These are phyloP conservation scores for Eriocheir sinensis DNA, from an alignment of 1,140 invertebrate genomes.

Conservation along the genomic window DNA sequence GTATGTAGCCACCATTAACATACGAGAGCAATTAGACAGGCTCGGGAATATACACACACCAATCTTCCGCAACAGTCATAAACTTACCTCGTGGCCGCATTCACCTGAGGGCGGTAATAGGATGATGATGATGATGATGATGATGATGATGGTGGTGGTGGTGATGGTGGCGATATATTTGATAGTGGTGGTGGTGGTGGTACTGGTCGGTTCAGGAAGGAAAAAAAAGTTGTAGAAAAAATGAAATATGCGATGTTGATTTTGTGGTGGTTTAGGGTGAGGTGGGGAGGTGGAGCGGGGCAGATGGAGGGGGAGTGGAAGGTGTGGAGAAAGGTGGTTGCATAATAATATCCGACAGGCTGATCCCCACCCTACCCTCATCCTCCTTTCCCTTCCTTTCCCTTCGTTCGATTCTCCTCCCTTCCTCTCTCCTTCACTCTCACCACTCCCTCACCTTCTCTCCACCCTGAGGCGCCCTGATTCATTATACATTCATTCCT, in stretches of 20 bases:
- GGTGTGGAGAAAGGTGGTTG: neutral
- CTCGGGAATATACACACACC: neutral
- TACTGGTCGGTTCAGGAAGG: neutral
- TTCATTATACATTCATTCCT: slow-evolving; percentile 17
- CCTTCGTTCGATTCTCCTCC: too few relatives aligned
- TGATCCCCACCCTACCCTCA: too few relatives aligned
- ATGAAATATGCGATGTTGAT: too few relatives aligned
- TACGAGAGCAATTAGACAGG: neutral
- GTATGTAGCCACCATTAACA: neutral
- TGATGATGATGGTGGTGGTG: neutral
- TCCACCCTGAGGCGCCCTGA: neutral
- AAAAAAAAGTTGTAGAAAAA: too few relatives aligned
- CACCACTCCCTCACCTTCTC: neutral
- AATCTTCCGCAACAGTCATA: neutral
- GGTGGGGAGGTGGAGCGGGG: neutral
- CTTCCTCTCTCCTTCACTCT: neutral
- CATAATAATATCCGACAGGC: neutral
- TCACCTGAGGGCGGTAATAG: too few relatives aligned
- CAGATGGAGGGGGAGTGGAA: too few relatives aligned
- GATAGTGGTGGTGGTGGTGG: neutral
- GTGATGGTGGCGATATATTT: neutral
- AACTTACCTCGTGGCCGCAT: too few relatives aligned
- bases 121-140: too few relatives aligned
- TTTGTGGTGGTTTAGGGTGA: too few relatives aligned
- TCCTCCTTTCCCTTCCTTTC: too few relatives aligned